These are phyloP conservation scores for Aphodius sticticus DNA, from an alignment of 2,888 invertebrate genomes.

Conservation along the genomic window DNA sequence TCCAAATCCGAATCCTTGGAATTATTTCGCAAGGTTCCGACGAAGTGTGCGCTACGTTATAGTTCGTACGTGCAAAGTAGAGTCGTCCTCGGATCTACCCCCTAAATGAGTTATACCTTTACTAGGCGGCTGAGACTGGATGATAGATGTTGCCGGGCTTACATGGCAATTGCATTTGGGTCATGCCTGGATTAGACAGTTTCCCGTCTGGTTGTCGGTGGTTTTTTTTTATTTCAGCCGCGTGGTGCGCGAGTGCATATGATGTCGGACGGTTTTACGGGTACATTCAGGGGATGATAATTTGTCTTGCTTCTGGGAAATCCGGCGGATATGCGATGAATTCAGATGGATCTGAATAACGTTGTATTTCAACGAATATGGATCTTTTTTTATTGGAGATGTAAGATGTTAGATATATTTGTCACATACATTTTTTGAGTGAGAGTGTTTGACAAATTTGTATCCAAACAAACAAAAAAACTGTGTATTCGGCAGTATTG, in stretches of 20 bases:
- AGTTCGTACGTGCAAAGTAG: slow-evolving; percentile 6
- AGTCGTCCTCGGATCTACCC: not conserved
- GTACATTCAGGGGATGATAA: not conserved
- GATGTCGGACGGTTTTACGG: not conserved
- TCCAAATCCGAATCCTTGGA: not conserved
- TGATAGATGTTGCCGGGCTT: slow-evolving; percentile 51
- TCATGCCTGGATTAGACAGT: slow-evolving; percentile 53
- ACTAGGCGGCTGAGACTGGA: slow-evolving; percentile 34
- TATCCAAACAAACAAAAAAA: too few species aligned
- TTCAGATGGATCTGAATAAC: not conserved
- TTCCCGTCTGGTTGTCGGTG: not conserved
- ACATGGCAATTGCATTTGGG: slow-evolving; percentile 58
- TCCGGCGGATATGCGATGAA: not conserved
- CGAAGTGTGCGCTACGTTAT: slow-evolving; percentile 8
- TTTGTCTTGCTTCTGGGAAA: not conserved
- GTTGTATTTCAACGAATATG: not conserved
- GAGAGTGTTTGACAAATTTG: too few species aligned
- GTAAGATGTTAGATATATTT: too few species aligned
- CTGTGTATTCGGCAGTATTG: too few species aligned
- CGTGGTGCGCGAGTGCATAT: not conserved
- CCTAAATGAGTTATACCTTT: slow-evolving; percentile 20
- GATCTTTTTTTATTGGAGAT: too few species aligned
- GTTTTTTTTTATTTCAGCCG: not conserved
- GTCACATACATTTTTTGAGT: too few species aligned
- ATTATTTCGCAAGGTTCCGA: not conserved